Base-by-base conservation (phyloP, 2,113 vertebrate genomes). In the Anarhynchus alexandrinus region DNA sequence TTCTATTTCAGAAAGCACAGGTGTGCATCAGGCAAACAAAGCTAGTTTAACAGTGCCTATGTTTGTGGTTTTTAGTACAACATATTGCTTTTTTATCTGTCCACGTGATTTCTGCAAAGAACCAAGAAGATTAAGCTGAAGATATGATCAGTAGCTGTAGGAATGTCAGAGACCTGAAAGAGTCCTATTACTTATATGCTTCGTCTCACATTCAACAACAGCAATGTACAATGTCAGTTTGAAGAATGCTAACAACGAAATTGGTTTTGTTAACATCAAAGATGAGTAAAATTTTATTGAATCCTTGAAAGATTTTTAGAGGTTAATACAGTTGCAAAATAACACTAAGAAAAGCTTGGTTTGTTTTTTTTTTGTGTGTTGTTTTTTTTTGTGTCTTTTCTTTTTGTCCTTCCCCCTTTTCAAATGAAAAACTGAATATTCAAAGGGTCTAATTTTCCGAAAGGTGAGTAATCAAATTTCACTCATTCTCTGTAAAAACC, bases 331-430 rank as follows among this genome's bases (percentile, higher is more conserved):
- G 19, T 2, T 65, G 6, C 16, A 82, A 85, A 78, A 55, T 57
- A 58, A 8, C 2, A 2, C 27, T 36, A 55, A 66, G 22, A 65
- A 89, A 81, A 71, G 0, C 5, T 45, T 73, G 2, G 7, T 11
- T n/a, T 83, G 11, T 1, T 12, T 62, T 73, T 59, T n/a, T n/a
- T n/a, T n/a, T n/a, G n/a, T 58, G 19, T 40, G 23, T 12, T 49
- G 49, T 15, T 4, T 42, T 49, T 8, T 4, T 34, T 14, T 43
- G 14, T 10, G 3, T 2, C 1, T 61, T 79, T 79, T 27, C 0
- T 21, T 69, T 77, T 59, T 22, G 4, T 58, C 7, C 18, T 58
- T 5, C 19, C 5, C 1, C 3, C 5, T 5, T 59, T 79, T 82
- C 18, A 84, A 30, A 49, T 29, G 4, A 81, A 91, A 77, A 64